phyloP scores from a whole-genome alignment of 2,888 invertebrate genomes.

The Microdon myrmicae region DNA sequence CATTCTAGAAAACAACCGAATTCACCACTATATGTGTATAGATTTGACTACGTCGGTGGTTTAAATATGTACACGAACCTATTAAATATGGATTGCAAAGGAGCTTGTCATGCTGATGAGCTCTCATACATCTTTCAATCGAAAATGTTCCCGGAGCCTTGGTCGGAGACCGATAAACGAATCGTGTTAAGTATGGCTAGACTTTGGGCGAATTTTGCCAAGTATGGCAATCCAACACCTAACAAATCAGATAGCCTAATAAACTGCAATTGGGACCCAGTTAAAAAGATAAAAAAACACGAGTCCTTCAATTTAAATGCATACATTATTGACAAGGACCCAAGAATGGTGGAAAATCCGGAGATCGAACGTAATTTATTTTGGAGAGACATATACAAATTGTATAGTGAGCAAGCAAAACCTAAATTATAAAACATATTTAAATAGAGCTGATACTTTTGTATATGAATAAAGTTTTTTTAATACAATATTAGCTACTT shows the following conservation, averaged over 20 bases:
- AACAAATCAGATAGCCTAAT: neutral
- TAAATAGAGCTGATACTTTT: no score
- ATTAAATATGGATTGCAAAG: constrained; percentile 62
- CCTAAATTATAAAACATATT: no score
- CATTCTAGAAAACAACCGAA: constrained; percentile 43
- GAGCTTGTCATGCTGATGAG: constrained; percentile 71
- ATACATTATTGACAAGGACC: constrained; percentile 23
- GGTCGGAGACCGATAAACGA: constrained; percentile 37
- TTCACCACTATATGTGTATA: constrained; percentile 69
- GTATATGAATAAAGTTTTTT: no score
- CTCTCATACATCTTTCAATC: constrained; percentile 69
- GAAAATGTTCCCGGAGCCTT: constrained; percentile 33
- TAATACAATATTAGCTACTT: no score
- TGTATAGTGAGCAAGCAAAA: no score
- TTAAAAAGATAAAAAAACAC: constrained; percentile 19
- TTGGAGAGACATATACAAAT: constrained; percentile 53
- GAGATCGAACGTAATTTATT: constrained; percentile 49
- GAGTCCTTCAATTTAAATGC: constrained; percentile 40
- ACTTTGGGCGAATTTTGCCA: constrained; percentile 73
- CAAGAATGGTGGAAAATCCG: constrained; percentile 51
- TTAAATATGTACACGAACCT: constrained; percentile 66
- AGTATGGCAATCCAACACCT: constrained; percentile 57
- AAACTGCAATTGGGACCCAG: constrained; percentile 51
- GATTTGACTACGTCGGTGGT: constrained; percentile 69
- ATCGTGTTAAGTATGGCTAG: constrained; percentile 67